phyloP scores from a whole-genome alignment of 2,888 invertebrate species.

The Nomada lathburiana region DNA sequence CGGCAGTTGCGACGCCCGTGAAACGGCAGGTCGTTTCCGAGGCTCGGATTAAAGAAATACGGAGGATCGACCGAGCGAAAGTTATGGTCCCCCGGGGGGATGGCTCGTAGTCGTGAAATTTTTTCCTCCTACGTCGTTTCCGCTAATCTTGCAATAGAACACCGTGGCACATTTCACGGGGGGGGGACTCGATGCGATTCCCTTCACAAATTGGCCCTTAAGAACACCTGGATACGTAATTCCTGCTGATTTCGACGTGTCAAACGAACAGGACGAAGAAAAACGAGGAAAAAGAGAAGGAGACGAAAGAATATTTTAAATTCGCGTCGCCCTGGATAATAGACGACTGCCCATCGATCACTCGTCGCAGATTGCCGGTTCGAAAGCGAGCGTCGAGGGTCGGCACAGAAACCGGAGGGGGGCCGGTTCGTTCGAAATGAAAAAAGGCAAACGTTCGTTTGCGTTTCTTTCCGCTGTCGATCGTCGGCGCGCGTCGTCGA shows the following conservation, averaged over 20 bases:
- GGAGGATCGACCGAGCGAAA: constrained; percentile 21
- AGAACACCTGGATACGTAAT: too few species aligned
- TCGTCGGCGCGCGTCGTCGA: background rate
- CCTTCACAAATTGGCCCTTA: background rate
- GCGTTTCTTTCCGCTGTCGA: background rate
- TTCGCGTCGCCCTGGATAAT: too few species aligned
- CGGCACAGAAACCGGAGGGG: background rate
- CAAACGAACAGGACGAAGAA: too few species aligned
- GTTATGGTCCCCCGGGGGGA: constrained; percentile 7
- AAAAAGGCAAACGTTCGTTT: constrained; percentile 20
- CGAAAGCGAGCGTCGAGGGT: background rate
- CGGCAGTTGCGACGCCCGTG: background rate
- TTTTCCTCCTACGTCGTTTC: background rate
- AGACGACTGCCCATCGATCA: background rate
- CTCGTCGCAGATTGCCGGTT: background rate
- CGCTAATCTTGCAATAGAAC: constrained; percentile 17
- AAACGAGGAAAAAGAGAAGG: background rate
- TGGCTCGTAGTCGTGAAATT: constrained; percentile 28
- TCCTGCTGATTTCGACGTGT: too few species aligned
- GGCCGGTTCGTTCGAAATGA: background rate
- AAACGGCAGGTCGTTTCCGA: constrained; percentile 8
- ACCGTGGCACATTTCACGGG: constrained; percentile 4
- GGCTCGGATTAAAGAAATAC: constrained; percentile 20
- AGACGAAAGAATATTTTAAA: background rate
- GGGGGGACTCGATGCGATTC: constrained; percentile 1